Base-by-base conservation (phyloP, 2,888 invertebrate genomes). In the Drosophila setosimentum region DNA sequence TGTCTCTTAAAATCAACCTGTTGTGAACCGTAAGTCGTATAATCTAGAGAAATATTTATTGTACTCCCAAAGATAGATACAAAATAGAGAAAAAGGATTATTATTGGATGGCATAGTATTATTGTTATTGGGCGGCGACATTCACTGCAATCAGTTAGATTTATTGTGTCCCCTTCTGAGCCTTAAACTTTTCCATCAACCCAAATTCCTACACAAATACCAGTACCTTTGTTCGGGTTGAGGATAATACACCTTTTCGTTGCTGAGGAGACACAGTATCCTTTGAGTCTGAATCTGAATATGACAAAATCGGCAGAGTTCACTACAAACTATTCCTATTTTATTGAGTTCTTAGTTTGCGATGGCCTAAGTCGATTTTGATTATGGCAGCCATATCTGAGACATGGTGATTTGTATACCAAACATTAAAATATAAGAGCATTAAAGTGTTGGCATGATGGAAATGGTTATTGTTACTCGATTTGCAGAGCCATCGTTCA, bases 401-500 rank as follows among this genome's bases (percentile, higher is more conserved):
- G 16, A 16, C 13, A 35, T 35, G 0, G 2, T n/a, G 11, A 2
- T 32, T 32, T 48, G 40, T 18, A 0, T 6, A 7, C 2, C 3
- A 49, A 18, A 29, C 5, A 16, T 5, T 21, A 10, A 13, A 18
- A 2, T 27, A 4, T n/a, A 24, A 75, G 76, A n/a, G 73, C 55
- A 78, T 24, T n/a, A 0, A 24, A 13, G 16, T 30, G 13, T 45
- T 62, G 68, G 13, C 10, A 24, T 62, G 3, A 16, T 10, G 3
- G 49, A 27, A n/a, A 7, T 5, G 10, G 18, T n/a, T 21, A 30
- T 30, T 24, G 50, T 11, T 45, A 40, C 30, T 35, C 33, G 33
- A 57, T 61, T 45, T 63, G 24, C 58, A 33, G 29, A 40, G 74
- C 50, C 74, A 54, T 60, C 45, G 59, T 50, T 62, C 49, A 51